Evolutionary conservation across 2,113 vertebrate species (phyloP), one percentile per base, ranked within the genome.

Genomic region (Ammodytes marinus): DNA sequence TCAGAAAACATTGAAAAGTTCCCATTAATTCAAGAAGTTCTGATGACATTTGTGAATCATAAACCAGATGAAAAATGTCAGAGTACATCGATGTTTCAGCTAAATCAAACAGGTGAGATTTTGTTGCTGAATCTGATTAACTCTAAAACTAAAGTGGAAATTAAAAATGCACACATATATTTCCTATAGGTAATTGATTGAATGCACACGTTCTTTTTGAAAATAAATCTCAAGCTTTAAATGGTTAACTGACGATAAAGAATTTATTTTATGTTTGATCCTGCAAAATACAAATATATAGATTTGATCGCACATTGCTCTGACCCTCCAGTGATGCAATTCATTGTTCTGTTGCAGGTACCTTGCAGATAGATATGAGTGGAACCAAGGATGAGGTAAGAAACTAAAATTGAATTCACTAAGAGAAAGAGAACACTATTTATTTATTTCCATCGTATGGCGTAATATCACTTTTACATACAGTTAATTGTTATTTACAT

Each of bases 11-110:
- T 2, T 75, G 61, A 83, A 2, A 17, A 40, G 43, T 0, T 78
- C 46, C 55, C 45, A 0, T 10, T 45, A 47, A 47, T 71, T 49
- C 12, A 69, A 39, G 43, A 0, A 6, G 12, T 7, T 17, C 8
- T 87, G 49, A 72, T 89, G 37, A 83, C 80, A 80, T 60, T 85
- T 42, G 66, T 83, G 6, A 89, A 85, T 39, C 47, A 81, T 45
- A 0, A 15, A n/a, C 37, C 69, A 54, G 60, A 49, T 4, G 85
- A 85, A 59, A 52, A 39, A 7, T 77, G 84, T 80, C 75, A 84
- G 19, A 15, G 27, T 67, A 54, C 69, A 12, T 4, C 74, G 39
- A 12, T n/a, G 46, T 27, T 35, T 63, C 78, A 58, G 17, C 59
- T 35, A 37, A 72, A 15, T 50, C 19, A 50, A 45, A 70, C 6